phyloP scores from a whole-genome alignment of 2,113 vertebrate genomes.

The Centropus bengalensis region DNA sequence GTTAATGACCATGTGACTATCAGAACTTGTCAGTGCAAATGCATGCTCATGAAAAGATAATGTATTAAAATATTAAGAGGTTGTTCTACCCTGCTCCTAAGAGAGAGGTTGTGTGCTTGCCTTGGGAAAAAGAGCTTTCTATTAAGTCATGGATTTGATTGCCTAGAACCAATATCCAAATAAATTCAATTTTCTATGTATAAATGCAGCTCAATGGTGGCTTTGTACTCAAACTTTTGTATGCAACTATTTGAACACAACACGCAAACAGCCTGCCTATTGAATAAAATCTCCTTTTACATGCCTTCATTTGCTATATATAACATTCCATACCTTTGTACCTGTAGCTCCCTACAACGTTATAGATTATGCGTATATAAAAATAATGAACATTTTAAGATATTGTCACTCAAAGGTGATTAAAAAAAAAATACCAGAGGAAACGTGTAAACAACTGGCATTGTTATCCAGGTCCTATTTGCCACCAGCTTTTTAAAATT shows the following conservation, averaged over 20 bases:
- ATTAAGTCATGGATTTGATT: neutral
- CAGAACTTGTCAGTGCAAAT: neutral
- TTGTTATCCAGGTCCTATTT: neutral
- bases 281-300: neutral
- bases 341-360: neutral
- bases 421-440: neutral
- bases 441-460: neutral
- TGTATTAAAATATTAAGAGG: neutral
- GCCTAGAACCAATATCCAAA: neutral
- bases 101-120: rapidly evolving
- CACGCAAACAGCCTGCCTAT: neutral
- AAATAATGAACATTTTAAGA: neutral
- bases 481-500: neutral
- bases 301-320: neutral
- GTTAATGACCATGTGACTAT: neutral
- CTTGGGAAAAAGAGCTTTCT: neutral
- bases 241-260: neutral
- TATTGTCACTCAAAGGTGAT: neutral
- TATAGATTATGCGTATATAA: rapidly evolving
- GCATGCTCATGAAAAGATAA: neutral
- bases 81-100: neutral
- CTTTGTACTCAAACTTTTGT: neutral
- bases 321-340: neutral
- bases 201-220: neutral
- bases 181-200: neutral